Evolutionary conservation across 2,888 invertebrate species (phyloP).

Genomic region (Andrena trimmerana): DNA sequence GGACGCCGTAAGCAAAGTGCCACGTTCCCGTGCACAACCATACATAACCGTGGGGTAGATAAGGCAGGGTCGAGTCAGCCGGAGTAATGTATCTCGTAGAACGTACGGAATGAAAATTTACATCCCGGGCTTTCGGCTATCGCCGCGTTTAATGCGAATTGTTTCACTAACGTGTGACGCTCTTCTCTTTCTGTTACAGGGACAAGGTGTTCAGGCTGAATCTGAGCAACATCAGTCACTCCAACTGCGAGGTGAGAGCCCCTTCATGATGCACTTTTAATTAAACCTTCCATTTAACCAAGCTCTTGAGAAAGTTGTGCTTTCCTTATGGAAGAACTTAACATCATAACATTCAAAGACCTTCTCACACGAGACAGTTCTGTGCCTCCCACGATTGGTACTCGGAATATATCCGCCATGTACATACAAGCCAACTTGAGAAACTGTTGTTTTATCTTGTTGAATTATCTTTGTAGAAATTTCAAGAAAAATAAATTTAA

Average conservation of each 20-base stretch:
- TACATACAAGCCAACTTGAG: too few relatives aligned
- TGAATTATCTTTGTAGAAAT: too few relatives aligned
- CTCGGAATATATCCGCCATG: too few relatives aligned
- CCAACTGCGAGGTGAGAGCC: constrained; percentile 92
- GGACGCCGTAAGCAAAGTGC: constrained; percentile 69
- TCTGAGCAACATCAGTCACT: constrained; percentile 94
- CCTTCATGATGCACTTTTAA: not conserved
- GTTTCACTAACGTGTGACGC: constrained; percentile 25
- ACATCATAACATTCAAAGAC: too few relatives aligned
- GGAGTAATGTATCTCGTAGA: constrained; percentile 63
- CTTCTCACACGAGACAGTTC: too few relatives aligned
- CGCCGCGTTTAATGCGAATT: constrained; percentile 53
- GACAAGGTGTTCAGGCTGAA: constrained; percentile 93
- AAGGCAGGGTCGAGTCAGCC: constrained; percentile 60
- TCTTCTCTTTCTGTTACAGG: constrained; percentile 88
- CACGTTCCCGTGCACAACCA: constrained; percentile 61
- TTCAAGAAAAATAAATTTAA: too few relatives aligned
- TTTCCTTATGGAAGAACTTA: too few relatives aligned
- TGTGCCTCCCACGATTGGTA: too few relatives aligned
- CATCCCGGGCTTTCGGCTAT: constrained; percentile 47
- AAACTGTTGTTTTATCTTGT: too few relatives aligned
- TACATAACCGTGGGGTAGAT: constrained; percentile 74
- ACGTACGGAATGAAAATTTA: constrained; percentile 69
- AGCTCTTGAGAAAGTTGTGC: too few relatives aligned
- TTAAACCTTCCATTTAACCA: too few relatives aligned